Percentiles rank a stretch among this genome's conserved stretches.
Evolutionary conservation across 2,888 invertebrate species (phyloP).

Genomic region (Tinea trinotella): DNA sequence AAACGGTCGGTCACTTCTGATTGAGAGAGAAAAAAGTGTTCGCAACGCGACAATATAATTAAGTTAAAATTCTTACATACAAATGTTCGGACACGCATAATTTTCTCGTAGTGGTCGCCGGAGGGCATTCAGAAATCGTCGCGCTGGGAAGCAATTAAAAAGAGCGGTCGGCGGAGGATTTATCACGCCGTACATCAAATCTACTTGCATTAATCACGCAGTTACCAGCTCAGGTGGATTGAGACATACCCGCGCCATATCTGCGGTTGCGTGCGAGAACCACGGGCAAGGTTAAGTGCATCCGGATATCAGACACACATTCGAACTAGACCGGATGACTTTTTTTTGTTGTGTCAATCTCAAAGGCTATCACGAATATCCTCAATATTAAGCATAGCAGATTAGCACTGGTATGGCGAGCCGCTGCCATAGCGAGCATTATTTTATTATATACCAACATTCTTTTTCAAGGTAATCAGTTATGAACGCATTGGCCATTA

Average conservation of each 20-base stretch:
- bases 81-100: constrained; percentile 8
- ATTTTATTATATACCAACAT: constrained; percentile 7
- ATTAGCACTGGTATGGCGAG: neutral
- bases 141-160: constrained; percentile 17
- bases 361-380: constrained; percentile 6
- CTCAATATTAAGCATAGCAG: constrained; percentile 1
- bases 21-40: neutral
- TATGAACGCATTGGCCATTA: constrained; percentile 12
- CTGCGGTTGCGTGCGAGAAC: neutral
- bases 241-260: constrained; percentile 13
- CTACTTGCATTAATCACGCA: constrained; percentile 16
- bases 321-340: neutral
- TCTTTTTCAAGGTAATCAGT: constrained; percentile 7
- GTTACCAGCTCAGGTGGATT: constrained; percentile 14
- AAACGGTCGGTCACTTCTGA: constrained; percentile 4
- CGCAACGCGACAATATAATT: constrained; percentile 8
- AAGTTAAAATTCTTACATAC: constrained; percentile 15
- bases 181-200: constrained; percentile 19
- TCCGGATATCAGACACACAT: constrained; percentile 1
- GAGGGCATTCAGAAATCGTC: neutral
- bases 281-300: constrained; percentile 2
- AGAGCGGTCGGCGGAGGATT: constrained; percentile 10
- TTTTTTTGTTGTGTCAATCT: neutral
- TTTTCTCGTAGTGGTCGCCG: neutral
- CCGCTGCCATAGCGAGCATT: neutral